These are phyloP conservation scores for Mormyrops attenuatus DNA, from an alignment of 2,797 vertebrate genomes.

Conservation along the genomic window DNA sequence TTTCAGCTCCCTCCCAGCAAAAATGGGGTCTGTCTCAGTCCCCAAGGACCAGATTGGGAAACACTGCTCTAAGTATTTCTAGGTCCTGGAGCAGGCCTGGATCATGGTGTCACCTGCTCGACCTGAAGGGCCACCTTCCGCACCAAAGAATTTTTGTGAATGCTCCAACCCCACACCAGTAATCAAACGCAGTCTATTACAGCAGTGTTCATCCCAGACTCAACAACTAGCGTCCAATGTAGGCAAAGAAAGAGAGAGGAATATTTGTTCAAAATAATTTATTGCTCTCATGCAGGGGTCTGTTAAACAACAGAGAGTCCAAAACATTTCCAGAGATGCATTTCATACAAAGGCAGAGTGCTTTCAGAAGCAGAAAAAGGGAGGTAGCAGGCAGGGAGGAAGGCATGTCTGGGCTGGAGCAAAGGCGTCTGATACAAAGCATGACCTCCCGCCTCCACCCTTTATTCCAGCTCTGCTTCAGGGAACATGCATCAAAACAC, in stretches of 20 bases:
- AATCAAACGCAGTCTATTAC: not conserved
- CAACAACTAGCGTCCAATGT: not conserved
- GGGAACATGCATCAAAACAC: slow-evolving; percentile 11
- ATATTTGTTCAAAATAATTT: slow-evolving; percentile 26
- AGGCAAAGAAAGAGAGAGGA: not conserved
- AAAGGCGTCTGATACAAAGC: not conserved
- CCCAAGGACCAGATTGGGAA: not conserved
- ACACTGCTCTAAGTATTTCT: not conserved
- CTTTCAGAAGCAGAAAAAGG: not conserved
- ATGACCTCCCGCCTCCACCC: not conserved
- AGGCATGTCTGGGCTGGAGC: not conserved
- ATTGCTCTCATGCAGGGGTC: slow-evolving; percentile 26
- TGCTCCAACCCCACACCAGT: not conserved
- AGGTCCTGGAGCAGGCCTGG: not conserved
- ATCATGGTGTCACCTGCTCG: not conserved
- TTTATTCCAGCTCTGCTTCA: not conserved
- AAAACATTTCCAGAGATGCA: slow-evolving; percentile 2
- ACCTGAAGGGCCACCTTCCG: not conserved
- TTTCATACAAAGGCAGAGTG: slow-evolving; percentile 21
- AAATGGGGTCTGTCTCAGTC: not conserved
- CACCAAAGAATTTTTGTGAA: not conserved
- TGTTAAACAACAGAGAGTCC: slow-evolving; percentile 9
- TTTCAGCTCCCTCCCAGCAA: not conserved
- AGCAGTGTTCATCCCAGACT: not conserved
- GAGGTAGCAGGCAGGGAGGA: not conserved